Percentiles rank a stretch among this genome's conserved stretches.
Conservation (phyloP, 2,113 vertebrate genomes). For the Empidonax traillii region DNA sequence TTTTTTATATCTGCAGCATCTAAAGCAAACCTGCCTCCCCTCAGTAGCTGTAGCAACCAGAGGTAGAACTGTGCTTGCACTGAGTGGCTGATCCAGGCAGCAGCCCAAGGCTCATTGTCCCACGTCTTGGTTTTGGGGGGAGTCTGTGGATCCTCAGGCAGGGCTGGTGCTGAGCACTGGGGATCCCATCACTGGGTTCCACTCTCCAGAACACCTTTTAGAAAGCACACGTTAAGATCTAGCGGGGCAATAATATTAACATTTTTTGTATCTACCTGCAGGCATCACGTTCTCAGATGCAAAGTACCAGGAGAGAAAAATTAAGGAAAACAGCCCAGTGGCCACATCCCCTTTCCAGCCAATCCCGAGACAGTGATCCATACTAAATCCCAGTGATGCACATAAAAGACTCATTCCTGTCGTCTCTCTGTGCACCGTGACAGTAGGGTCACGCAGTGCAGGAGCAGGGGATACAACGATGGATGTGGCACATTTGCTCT, state of each 20-base stretch:
- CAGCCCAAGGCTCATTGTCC: not conserved
- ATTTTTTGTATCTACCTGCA: not conserved
- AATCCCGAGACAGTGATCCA: not conserved
- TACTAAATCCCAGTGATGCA: rapidly evolving
- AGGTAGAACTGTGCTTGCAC: not conserved
- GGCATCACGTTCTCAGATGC: not conserved
- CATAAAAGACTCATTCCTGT: not conserved
- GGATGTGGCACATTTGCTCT: not conserved
- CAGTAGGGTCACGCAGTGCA: not conserved
- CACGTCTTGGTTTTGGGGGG: not conserved
- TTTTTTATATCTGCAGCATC: not conserved
- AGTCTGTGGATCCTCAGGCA: not conserved
- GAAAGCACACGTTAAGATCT: not conserved
- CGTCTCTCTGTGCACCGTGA: not conserved
- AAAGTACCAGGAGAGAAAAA: not conserved
- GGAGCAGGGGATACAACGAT: rapidly evolving
- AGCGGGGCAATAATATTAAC: not conserved
- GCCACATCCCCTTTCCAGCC: not conserved
- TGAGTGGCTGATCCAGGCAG: not conserved
- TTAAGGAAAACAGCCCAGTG: not conserved
- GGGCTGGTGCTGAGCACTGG: not conserved
- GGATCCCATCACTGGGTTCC: not conserved
- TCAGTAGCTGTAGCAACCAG: not conserved
- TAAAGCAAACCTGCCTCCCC: not conserved
- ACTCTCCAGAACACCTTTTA: not conserved